These are phyloP conservation scores for Anguilla rostrata DNA, from an alignment of 2,113 vertebrate genomes.

Conservation along the genomic window DNA sequence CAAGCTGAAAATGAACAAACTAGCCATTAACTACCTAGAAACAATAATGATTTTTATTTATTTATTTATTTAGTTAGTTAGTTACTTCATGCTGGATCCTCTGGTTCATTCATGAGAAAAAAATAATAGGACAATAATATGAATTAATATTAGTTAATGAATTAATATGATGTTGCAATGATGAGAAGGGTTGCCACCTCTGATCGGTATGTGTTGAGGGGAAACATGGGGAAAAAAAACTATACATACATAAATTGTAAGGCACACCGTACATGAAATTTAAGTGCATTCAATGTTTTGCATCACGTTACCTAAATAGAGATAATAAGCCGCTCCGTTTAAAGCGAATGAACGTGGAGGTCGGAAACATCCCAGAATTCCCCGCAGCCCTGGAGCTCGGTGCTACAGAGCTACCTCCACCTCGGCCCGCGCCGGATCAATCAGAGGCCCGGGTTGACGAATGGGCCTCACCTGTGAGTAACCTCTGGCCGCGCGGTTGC, in stretches of 20 bases:
- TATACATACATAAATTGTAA: not conserved
- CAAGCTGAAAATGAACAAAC: too few species aligned
- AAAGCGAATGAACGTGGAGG: not conserved
- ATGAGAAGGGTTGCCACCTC: not conserved
- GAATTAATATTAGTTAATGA: too few species aligned
- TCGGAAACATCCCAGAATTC: not conserved
- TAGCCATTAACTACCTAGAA: too few species aligned
- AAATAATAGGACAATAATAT: too few species aligned
- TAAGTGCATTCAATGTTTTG: too few species aligned
- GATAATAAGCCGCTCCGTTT: not conserved
- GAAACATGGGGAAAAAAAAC: too few species aligned
- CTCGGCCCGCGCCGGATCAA: not conserved
- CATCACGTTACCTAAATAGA: not conserved
- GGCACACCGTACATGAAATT: too few species aligned
- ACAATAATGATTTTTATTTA: too few species aligned
- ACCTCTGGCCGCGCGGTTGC: not conserved
- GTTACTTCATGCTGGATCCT: too few species aligned
- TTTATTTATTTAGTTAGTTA: too few species aligned
- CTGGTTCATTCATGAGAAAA: too few species aligned
- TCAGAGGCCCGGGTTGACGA: slow-evolving; percentile 17
- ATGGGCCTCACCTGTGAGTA: slow-evolving; percentile 19
- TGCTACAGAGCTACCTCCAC: not conserved
- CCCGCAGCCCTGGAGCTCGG: not conserved
- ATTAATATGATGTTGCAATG: not conserved
- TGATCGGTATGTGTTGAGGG: not conserved